phyloP scores from a whole-genome alignment of 2,113 vertebrate genomes.

The Colaptes auratus region DNA sequence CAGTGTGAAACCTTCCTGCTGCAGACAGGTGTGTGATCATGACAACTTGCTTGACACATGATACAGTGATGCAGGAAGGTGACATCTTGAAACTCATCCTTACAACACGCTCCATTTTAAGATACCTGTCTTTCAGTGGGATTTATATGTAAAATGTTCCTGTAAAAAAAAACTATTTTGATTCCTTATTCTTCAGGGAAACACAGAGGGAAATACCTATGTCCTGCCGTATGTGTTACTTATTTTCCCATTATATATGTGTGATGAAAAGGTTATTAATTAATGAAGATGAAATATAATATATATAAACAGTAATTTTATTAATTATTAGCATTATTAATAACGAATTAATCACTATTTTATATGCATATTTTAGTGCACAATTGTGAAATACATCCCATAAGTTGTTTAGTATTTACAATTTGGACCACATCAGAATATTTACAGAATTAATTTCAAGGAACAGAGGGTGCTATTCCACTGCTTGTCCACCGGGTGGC shows the following conservation, averaged over 20 bases:
- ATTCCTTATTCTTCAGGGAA: neutral
- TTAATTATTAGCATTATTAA: too few species aligned
- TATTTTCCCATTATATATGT: neutral
- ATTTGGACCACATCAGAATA: too few species aligned
- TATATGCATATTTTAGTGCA: too few species aligned
- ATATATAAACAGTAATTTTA: too few species aligned
- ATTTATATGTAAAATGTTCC: neutral
- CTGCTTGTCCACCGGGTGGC: too few species aligned
- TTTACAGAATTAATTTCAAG: too few species aligned
- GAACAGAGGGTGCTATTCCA: too few species aligned
- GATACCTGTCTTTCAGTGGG: neutral
- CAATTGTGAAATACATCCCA: too few species aligned
- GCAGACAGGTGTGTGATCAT: neutral
- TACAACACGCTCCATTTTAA: neutral
- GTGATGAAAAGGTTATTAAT: too few species aligned
- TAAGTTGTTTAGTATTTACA: too few species aligned
- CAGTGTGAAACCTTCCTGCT: neutral
- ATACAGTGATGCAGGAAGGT: neutral
- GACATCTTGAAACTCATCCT: neutral
- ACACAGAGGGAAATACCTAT: neutral
- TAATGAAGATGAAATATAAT: too few species aligned
- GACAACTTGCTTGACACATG: neutral
- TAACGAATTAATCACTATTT: too few species aligned
- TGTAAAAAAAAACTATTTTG: neutral
- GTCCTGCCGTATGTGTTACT: neutral